Evolutionary conservation across 2,888 invertebrate species (phyloP).

Genomic region (Parnassius mnemosyne): DNA sequence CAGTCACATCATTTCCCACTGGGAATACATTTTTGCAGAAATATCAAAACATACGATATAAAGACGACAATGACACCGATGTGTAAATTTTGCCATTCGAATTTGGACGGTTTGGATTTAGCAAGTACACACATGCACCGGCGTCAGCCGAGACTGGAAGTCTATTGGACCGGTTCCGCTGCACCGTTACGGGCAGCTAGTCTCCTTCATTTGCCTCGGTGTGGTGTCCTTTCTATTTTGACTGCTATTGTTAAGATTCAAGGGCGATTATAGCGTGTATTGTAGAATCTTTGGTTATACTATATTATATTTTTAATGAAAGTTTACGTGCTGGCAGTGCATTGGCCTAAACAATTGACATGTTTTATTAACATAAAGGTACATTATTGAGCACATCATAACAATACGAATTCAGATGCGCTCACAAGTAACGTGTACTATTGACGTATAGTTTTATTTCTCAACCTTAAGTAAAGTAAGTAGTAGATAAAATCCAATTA

Average conservation of each 20-base stretch:
- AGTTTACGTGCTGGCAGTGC: constrained; percentile 16
- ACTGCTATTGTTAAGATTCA: constrained; percentile 23
- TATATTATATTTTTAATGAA: constrained; percentile 4
- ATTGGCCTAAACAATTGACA: constrained; percentile 2
- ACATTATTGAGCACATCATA: not conserved
- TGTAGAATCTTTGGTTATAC: not conserved
- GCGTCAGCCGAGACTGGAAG: constrained; percentile 30
- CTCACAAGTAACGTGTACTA: too few species aligned
- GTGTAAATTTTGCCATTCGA: constrained; percentile 6
- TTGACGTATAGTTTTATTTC: too few species aligned
- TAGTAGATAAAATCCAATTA: too few species aligned
- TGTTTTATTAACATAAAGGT: not conserved
- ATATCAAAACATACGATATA: too few species aligned
- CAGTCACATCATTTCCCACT: too few species aligned
- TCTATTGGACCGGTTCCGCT: constrained; percentile 51
- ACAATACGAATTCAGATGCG: not conserved
- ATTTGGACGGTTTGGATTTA: constrained; percentile 9
- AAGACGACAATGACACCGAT: not conserved
- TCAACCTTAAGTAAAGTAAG: too few species aligned
- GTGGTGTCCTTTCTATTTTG: constrained; percentile 29
- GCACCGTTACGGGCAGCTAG: constrained; percentile 47
- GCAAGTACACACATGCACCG: constrained; percentile 34
- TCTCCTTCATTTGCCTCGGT: constrained; percentile 29
- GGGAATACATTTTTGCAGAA: too few species aligned
- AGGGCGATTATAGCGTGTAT: constrained; percentile 17